Evolutionary conservation across 1,140 invertebrate genomes (phyloP).

Genomic region (Gonatopus flavifemur): DNA sequence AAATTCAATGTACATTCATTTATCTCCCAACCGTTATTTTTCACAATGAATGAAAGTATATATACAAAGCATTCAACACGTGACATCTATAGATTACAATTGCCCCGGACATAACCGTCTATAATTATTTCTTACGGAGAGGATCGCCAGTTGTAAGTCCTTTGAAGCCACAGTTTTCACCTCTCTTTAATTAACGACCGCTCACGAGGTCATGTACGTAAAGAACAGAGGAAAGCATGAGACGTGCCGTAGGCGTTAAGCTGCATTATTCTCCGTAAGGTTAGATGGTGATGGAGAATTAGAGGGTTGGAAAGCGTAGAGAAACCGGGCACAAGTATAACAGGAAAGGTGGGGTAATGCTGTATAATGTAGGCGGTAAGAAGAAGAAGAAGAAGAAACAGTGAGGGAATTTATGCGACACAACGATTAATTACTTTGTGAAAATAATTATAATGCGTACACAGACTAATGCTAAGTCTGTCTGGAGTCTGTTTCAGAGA

Average conservation of each 20-base stretch:
- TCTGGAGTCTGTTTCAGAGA: too few relatives aligned
- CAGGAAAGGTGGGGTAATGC: not conserved
- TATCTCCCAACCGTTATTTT: too few relatives aligned
- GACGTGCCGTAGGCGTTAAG: slow-evolving; percentile 13
- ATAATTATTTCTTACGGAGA: slow-evolving; percentile 21
- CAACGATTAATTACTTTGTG: slow-evolving; percentile 1
- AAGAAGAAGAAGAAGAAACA: not conserved
- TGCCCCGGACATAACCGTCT: too few relatives aligned
- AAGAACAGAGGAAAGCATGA: too few relatives aligned
- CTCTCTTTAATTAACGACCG: slow-evolving; percentile 28
- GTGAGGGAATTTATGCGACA: slow-evolving; percentile 1
- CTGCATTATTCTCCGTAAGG: slow-evolving; percentile 16
- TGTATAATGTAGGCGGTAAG: too few relatives aligned
- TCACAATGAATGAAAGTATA: too few relatives aligned
- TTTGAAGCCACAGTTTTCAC: slow-evolving; percentile 23
- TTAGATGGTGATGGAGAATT: slow-evolving; percentile 19
- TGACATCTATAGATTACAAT: too few relatives aligned
- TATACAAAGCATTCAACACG: too few relatives aligned
- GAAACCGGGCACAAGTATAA: slow-evolving; percentile 12
- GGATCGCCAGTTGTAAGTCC: slow-evolving; percentile 11
- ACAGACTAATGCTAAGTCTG: too few relatives aligned
- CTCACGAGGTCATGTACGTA: slow-evolving; percentile 1
- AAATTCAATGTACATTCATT: too few relatives aligned
- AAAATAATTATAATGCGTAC: not conserved
- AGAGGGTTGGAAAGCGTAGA: slow-evolving; percentile 12